Conservation (phyloP, 2,797 vertebrate genomes). For the Chloroceryle amazona region DNA sequence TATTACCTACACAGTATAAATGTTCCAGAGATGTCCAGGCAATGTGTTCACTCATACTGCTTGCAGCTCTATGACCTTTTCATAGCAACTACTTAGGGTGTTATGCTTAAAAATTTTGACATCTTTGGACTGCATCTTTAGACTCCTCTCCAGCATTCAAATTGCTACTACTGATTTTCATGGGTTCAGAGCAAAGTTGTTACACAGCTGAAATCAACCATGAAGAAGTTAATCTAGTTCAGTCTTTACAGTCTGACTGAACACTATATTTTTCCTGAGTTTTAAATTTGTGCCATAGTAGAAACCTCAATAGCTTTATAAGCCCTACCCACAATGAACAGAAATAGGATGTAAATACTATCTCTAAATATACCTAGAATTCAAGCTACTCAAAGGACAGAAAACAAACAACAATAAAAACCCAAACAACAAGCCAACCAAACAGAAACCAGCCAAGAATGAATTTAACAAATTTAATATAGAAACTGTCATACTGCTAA, state of each 20-base stretch:
- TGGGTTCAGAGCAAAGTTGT: neutral
- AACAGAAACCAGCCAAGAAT: neutral
- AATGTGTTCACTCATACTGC: neutral
- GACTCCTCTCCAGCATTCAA: neutral
- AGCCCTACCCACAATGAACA: neutral
- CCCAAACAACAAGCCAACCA: neutral
- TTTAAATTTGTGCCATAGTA: neutral
- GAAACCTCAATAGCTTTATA: neutral
- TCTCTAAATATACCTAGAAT: neutral
- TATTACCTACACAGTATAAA: neutral
- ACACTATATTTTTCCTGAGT: neutral
- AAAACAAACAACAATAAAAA: neutral
- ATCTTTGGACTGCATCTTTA: neutral
- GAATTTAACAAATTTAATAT: neutral
- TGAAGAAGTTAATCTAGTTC: neutral
- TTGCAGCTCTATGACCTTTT: neutral
- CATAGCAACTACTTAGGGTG: neutral
- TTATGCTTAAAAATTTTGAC: neutral
- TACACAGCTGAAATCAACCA: neutral
- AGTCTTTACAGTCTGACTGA: neutral
- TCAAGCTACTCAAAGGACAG: neutral
- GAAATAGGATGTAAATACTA: neutral
- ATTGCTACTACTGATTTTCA: neutral
- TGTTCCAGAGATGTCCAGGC: neutral
- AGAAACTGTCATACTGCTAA: neutral